Conservation (phyloP, 2,113 vertebrate genomes). For the Meleagris gallopavo region DNA sequence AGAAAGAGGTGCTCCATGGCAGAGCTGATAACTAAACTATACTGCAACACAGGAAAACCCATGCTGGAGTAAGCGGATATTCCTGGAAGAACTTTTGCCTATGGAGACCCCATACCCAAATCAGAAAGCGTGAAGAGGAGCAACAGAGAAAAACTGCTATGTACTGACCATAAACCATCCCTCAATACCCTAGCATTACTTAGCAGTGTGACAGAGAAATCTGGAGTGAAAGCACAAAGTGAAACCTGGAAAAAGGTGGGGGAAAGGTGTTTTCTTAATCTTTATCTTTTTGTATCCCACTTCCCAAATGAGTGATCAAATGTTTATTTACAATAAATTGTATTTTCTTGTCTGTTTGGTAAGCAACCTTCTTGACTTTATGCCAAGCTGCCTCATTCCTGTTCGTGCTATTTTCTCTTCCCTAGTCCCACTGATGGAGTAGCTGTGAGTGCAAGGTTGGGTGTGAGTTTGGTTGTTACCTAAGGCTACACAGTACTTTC, state of each 20-base stretch:
- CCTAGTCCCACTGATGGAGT: background rate
- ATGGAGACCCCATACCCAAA: accelerated
- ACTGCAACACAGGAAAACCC: background rate
- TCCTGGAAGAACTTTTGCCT: background rate
- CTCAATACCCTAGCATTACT: background rate
- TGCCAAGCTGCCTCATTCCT: background rate
- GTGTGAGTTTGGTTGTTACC: background rate
- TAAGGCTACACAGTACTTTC: background rate
- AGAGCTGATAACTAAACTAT: background rate
- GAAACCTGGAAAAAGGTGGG: background rate
- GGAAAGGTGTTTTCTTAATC: background rate
- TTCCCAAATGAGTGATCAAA: background rate
- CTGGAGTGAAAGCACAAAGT: background rate
- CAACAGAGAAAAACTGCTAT: background rate
- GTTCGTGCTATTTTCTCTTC: background rate
- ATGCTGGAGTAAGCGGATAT: accelerated
- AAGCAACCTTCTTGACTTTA: background rate
- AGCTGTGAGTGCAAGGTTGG: background rate
- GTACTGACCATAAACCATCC: background rate
- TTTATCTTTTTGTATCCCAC: background rate
- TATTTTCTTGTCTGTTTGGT: background rate
- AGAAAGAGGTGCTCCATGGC: background rate
- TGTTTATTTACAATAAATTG: background rate
- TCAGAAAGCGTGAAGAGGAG: background rate
- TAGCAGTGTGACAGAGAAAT: background rate